A percentile compares a stretch with the other conserved stretches of the same genome.
phyloP scores from a whole-genome alignment of 2,888 invertebrate species.

The Podotricha telesiphe region DNA sequence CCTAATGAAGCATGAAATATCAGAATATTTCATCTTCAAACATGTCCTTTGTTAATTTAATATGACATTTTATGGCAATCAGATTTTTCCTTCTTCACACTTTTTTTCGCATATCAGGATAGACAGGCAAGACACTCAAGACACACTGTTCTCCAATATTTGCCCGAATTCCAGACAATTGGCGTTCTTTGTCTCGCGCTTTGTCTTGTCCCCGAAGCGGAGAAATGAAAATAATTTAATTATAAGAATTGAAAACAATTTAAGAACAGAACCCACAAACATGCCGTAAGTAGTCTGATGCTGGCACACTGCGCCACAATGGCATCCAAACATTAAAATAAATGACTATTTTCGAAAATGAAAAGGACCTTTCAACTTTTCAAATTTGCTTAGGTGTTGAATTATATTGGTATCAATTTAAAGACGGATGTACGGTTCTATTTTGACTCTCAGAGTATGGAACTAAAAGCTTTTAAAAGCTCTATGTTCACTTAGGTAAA shows the following conservation, averaged over 20 bases:
- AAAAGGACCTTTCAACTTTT: not conserved
- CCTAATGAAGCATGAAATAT: conserved; percentile 10
- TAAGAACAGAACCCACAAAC: too few relatives aligned
- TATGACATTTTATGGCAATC: not conserved
- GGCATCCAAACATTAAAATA: not conserved
- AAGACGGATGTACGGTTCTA: conserved; percentile 6
- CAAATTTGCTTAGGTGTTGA: not conserved
- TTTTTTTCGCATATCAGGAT: too few relatives aligned
- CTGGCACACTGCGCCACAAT: too few relatives aligned
- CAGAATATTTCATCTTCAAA: not conserved
- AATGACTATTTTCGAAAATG: not conserved
- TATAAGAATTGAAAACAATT: too few relatives aligned
- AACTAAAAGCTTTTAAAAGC: conserved; percentile 16
- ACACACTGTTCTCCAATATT: too few relatives aligned
- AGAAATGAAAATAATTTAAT: too few relatives aligned
- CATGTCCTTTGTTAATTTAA: conserved; percentile 4
- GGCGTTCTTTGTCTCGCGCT: too few relatives aligned
- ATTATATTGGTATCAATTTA: not conserved
- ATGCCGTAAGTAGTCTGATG: too few relatives aligned
- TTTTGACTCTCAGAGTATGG: not conserved
- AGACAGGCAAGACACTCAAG: too few relatives aligned
- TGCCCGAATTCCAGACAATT: too few relatives aligned
- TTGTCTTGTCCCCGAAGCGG: too few relatives aligned
- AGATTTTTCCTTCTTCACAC: not conserved
- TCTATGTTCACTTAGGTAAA: conserved; percentile 14